Evolutionary conservation across 2,797 vertebrate species (phyloP).

Genomic region (Microhierax caerulescens): DNA sequence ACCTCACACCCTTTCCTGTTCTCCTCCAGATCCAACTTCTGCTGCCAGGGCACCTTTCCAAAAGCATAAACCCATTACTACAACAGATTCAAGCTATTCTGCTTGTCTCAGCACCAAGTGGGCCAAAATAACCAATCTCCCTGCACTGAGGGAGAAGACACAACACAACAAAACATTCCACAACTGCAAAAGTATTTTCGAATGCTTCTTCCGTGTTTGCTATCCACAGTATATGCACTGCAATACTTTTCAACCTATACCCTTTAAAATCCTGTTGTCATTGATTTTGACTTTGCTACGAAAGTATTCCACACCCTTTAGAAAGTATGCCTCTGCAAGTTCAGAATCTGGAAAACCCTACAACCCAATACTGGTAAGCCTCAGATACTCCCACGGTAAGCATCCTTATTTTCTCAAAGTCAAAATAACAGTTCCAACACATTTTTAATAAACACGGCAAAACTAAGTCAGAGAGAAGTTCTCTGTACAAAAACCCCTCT

Average conservation of each 20-base stretch:
- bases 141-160: too few relatives aligned
- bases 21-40: neutral
- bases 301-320: neutral
- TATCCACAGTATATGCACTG: rapidly evolving
- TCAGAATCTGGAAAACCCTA: neutral
- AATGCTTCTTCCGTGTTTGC: neutral
- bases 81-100: neutral
- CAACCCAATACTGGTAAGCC: neutral
- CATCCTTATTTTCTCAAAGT: neutral
- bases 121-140: neutral
- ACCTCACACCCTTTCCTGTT: neutral
- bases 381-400: neutral
- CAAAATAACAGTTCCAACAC: neutral
- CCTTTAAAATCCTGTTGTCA: neutral
- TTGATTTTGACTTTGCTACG: neutral
- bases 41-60: neutral
- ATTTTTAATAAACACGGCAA: neutral
- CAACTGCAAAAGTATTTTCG: neutral
- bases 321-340: neutral
- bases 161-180: too few relatives aligned
- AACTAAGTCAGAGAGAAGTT: neutral
- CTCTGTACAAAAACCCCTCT: neutral
- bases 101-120: rapidly evolving
- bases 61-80: neutral
- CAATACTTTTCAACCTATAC: neutral